Evolutionary conservation across 1,140 invertebrate species (phyloP).

Genomic region (Caenorhabditis briggsae): DNA sequence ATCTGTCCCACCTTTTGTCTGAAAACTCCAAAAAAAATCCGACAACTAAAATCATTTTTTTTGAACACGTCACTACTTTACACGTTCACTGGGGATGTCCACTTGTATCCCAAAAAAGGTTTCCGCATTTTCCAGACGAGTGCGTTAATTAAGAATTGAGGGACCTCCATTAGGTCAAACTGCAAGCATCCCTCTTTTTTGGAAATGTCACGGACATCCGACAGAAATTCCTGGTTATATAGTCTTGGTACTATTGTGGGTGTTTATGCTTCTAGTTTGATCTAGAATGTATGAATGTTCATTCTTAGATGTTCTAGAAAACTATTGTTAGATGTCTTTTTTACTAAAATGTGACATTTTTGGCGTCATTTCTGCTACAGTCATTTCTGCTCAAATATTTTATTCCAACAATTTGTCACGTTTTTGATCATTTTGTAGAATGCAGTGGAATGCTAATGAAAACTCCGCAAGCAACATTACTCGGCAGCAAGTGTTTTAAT

Average conservation of each 20-base stretch:
- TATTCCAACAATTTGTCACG: conserved; percentile 1
- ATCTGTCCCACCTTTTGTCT: neutral
- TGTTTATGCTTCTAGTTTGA: neutral
- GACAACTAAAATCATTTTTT: no score
- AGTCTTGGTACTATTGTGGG: no score
- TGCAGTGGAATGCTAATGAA: conserved; percentile 31
- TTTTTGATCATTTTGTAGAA: conserved; percentile 21
- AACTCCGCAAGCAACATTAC: neutral
- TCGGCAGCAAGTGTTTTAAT: neutral
- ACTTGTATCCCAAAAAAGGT: neutral
- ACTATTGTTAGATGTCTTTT: no score
- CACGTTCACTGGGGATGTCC: neutral
- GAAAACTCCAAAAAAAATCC: neutral
- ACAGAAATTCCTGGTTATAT: no score
- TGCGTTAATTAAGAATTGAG: conserved; percentile 30
- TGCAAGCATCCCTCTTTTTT: neutral
- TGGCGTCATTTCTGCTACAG: neutral
- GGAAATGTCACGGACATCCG: neutral
- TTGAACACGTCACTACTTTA: conserved; percentile 3
- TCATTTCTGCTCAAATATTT: neutral
- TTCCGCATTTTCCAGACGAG: conserved; percentile 25
- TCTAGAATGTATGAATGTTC: neutral
- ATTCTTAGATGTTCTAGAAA: no score
- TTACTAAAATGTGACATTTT: no score
- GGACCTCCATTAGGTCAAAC: neutral